Conservation (phyloP, 2,797 vertebrate genomes). For the Sebastolobus altivelis region DNA sequence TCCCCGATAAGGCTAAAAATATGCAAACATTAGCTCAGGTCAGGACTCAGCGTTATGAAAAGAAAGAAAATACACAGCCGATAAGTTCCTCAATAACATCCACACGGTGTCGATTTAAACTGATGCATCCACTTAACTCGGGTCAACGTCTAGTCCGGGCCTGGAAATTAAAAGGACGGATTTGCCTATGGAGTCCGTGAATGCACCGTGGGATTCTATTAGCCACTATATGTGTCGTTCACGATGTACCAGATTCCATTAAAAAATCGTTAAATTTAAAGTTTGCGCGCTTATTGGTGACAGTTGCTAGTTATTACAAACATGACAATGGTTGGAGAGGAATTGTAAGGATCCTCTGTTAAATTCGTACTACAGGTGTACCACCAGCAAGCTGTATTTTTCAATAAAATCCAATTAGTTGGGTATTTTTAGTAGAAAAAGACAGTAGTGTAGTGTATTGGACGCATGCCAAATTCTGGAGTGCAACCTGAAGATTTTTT, state of each 20-base stretch:
- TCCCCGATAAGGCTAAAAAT: slow-evolving; percentile 60
- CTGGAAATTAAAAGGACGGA: not conserved
- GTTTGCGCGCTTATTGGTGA: fast-evolving
- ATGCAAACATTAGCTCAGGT: slow-evolving; percentile 62
- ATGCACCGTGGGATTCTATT: not conserved
- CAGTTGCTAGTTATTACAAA: fast-evolving
- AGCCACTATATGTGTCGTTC: not conserved
- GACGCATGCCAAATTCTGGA: not conserved
- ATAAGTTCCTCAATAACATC: slow-evolving; percentile 5
- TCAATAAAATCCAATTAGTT: not conserved
- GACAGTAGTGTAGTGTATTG: not conserved
- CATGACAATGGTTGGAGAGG: fast-evolving
- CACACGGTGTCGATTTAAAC: not conserved
- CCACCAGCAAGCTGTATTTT: too few species aligned
- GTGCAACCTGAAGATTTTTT: not conserved
- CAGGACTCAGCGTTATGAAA: slow-evolving; percentile 44
- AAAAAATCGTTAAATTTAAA: fast-evolving
- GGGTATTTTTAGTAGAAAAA: not conserved
- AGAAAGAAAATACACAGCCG: slow-evolving; percentile 1
- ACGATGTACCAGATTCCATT: not conserved
- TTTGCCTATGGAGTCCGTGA: slow-evolving; percentile 4
- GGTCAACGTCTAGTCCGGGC: slow-evolving; percentile 29
- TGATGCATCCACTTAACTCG: slow-evolving; percentile 23
- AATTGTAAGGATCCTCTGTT: not conserved
- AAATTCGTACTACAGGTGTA: not conserved